These are phyloP conservation scores for Penaeus chinensis DNA, from an alignment of 1,140 invertebrate genomes.

Conservation along the genomic window DNA sequence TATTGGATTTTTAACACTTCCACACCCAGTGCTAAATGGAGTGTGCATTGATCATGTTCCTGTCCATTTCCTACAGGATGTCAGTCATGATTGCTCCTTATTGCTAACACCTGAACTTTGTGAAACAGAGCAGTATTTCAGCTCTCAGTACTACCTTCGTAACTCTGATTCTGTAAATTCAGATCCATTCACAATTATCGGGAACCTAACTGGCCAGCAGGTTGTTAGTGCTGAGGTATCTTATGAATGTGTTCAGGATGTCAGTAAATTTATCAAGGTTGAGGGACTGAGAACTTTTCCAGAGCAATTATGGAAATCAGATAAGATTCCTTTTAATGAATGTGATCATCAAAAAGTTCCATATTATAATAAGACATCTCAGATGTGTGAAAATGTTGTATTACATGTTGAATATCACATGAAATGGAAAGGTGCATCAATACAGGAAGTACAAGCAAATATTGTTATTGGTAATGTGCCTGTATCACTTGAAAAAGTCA, in stretches of 20 bases:
- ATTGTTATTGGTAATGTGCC: constrained; percentile 40
- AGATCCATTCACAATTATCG: constrained; percentile 23
- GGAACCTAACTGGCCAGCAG: constrained; percentile 21
- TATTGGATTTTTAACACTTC: constrained; percentile 15
- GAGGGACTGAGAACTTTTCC: constrained; percentile 12
- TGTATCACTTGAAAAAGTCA: constrained; percentile 14
- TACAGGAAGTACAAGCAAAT: constrained; percentile 33
- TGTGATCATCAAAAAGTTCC: constrained; percentile 23
- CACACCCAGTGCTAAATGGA: constrained; percentile 40
- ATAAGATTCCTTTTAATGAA: neutral
- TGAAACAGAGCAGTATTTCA: constrained; percentile 16
- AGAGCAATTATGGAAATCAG: too few species aligned
- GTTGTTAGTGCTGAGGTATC: constrained; percentile 18
- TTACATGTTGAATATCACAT: constrained; percentile 44
- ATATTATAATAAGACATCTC: constrained; percentile 31
- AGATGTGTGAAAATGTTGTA: constrained; percentile 46
- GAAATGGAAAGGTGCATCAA: constrained; percentile 36
- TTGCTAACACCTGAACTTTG: constrained; percentile 19
- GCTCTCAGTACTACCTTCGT: constrained; percentile 30
- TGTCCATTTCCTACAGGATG: constrained; percentile 40
- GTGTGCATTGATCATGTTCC: constrained; percentile 40
- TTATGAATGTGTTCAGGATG: constrained; percentile 38
- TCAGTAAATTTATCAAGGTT: constrained; percentile 39
- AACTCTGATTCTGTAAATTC: neutral
- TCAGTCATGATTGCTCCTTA: constrained; percentile 28